phyloP scores from a whole-genome alignment of 1,140 invertebrate genomes.

The Fragariocoptes setiger region DNA sequence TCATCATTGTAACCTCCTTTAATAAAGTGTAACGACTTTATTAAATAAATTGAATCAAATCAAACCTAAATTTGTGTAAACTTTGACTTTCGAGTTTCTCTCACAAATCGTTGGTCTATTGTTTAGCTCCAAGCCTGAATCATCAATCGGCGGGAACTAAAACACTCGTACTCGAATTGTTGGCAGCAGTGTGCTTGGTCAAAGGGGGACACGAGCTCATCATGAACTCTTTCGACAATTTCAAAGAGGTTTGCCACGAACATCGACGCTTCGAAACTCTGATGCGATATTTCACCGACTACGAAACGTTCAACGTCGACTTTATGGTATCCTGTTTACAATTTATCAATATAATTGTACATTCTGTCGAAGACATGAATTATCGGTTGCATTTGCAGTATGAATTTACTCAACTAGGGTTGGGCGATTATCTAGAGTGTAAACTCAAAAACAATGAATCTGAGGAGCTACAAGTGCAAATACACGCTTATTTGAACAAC shows the following conservation, averaged over 20 bases:
- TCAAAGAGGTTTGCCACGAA: conserved; percentile 60
- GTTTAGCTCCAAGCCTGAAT: conserved; percentile 78
- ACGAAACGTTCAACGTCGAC: conserved; percentile 86
- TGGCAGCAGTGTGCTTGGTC: conserved; percentile 68
- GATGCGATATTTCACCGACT: conserved; percentile 90
- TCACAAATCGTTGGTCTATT: conserved; percentile 20
- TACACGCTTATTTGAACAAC: conserved; percentile 87
- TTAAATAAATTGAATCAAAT: neutral
- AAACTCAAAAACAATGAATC: conserved; percentile 69
- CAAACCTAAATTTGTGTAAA: neutral
- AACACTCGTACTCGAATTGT: conserved; percentile 69
- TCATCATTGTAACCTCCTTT: too few species aligned
- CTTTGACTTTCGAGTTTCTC: neutral
- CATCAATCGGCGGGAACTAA: conserved; percentile 90
- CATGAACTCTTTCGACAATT: conserved; percentile 81
- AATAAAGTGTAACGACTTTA: neutral
- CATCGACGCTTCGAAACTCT: conserved; percentile 69
- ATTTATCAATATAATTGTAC: conserved; percentile 95
- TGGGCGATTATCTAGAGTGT: conserved; percentile 67
- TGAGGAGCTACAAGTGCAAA: conserved; percentile 79
- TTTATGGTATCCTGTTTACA: conserved; percentile 99
- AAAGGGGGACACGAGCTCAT: conserved; percentile 95
- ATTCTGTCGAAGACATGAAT: conserved; percentile 97
- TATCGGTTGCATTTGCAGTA: conserved; percentile 90
- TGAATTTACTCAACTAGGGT: conserved; percentile 74